phyloP scores from a whole-genome alignment of 2,797 vertebrate genomes.

The Molossus molossus region DNA sequence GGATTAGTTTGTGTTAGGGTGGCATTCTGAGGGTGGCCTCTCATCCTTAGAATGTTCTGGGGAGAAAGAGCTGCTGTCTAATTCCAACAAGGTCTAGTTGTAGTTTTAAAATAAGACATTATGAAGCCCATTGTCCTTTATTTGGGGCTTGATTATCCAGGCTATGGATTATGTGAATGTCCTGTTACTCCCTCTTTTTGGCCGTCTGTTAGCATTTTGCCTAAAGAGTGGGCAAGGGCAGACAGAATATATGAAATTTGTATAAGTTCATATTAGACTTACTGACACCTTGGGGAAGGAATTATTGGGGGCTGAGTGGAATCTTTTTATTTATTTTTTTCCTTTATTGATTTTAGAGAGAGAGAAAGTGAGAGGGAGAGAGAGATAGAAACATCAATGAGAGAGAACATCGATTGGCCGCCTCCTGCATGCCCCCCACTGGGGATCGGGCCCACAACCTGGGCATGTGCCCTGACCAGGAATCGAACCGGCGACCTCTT shows the following conservation, averaged over 20 bases:
- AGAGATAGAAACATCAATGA: no score
- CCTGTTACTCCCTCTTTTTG: not conserved
- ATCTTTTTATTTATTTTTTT: not conserved
- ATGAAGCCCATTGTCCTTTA: not conserved
- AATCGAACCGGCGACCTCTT: no score
- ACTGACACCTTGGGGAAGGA: slow-evolving; percentile 1
- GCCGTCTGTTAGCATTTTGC: not conserved
- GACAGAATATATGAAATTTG: not conserved
- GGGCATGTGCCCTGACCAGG: no score
- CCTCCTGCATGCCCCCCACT: no score
- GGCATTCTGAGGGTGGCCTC: slow-evolving; percentile 80
- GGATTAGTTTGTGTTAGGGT: slow-evolving; percentile 67
- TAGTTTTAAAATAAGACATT: slow-evolving; percentile 49
- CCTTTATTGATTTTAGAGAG: no score
- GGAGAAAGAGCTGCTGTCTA: slow-evolving; percentile 48
- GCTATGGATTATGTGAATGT: not conserved
- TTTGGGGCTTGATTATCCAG: not conserved
- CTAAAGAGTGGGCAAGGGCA: not conserved
- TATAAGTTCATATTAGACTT: not conserved
- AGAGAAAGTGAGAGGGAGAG: no score
- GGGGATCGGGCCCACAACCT: no score
- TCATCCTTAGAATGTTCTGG: slow-evolving; percentile 48
- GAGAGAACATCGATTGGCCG: no score
- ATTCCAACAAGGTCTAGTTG: not conserved
- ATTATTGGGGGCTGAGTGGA: not conserved